A percentile compares a stretch with the other conserved stretches of the same genome.
These are phyloP conservation scores for Dromaius novaehollandiae DNA, from an alignment of 2,113 vertebrate genomes.

Conservation along the genomic window DNA sequence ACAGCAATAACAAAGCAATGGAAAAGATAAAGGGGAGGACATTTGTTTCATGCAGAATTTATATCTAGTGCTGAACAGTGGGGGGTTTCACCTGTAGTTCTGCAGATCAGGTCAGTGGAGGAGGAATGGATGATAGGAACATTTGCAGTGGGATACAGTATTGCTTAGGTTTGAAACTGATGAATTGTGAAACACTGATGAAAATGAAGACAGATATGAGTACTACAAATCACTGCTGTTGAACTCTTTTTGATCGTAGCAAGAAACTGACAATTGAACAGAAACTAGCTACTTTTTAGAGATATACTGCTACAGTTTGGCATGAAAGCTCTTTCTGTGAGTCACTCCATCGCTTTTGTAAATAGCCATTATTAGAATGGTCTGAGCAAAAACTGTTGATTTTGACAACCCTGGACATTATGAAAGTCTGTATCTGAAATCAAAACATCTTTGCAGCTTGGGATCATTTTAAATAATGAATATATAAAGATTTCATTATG, in stretches of 20 bases:
- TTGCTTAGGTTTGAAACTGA: constrained; percentile 40
- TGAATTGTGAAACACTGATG: background rate
- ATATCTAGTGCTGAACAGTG: constrained; percentile 50
- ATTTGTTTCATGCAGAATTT: constrained; percentile 56
- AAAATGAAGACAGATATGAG: constrained; percentile 20
- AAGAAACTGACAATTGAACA: constrained; percentile 30
- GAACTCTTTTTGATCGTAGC: constrained; percentile 26
- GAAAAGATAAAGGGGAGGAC: constrained; percentile 51
- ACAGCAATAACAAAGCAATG: constrained; percentile 50
- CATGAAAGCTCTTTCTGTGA: constrained; percentile 43
- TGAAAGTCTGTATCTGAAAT: background rate
- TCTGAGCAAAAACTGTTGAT: background rate
- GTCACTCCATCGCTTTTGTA: background rate
- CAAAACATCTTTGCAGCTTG: background rate
- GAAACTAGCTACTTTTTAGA: constrained; percentile 26
- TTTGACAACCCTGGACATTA: background rate
- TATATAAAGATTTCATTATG: background rate
- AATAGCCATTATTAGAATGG: constrained; percentile 16
- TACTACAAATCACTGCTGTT: constrained; percentile 46
- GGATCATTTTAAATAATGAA: background rate
- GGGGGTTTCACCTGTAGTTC: background rate
- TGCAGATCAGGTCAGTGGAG: constrained; percentile 12
- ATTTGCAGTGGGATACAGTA: constrained; percentile 12
- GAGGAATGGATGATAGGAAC: constrained; percentile 18
- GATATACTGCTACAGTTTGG: constrained; percentile 8